phyloP scores from a whole-genome alignment of 2,888 invertebrate species.

The Ophion obscuratus region DNA sequence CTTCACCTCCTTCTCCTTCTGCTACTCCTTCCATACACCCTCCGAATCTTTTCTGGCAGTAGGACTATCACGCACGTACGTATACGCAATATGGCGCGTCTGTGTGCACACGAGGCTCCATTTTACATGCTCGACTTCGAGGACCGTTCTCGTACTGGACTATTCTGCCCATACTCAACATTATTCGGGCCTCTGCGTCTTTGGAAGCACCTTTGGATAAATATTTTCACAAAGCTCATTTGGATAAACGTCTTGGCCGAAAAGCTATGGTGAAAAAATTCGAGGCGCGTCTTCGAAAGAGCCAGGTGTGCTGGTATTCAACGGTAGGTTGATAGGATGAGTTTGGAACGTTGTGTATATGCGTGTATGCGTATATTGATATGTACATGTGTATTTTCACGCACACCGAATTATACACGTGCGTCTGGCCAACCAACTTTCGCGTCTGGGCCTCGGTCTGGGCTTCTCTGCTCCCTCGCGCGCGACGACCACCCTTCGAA shows the following conservation, averaged over 20 bases:
- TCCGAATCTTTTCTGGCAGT: slow-evolving; percentile 63
- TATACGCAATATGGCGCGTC: slow-evolving; percentile 47
- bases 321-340: background rate
- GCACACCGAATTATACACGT: slow-evolving; percentile 61
- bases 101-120: slow-evolving; percentile 29
- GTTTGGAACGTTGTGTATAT: background rate
- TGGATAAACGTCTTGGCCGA: background rate
- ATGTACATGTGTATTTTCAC: slow-evolving; percentile 32
- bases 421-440: slow-evolving; percentile 70
- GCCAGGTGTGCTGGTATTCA: background rate
- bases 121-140: background rate
- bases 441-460: slow-evolving; percentile 62
- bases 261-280: background rate
- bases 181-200: background rate
- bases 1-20: background rate
- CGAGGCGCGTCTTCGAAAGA: background rate
- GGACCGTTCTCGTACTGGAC: background rate
- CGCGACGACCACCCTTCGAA: slow-evolving; percentile 52
- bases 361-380: background rate
- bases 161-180: too few species aligned
- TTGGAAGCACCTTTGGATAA: background rate
- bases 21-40: slow-evolving; percentile 60
- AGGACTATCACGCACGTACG: slow-evolving; percentile 56
- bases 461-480: slow-evolving; percentile 51
- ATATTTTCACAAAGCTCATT: background rate